Percentiles rank a stretch among this genome's conserved stretches.
phyloP scores from a whole-genome alignment of 1,140 invertebrate genomes.

The Euwallacea fornicatus region DNA sequence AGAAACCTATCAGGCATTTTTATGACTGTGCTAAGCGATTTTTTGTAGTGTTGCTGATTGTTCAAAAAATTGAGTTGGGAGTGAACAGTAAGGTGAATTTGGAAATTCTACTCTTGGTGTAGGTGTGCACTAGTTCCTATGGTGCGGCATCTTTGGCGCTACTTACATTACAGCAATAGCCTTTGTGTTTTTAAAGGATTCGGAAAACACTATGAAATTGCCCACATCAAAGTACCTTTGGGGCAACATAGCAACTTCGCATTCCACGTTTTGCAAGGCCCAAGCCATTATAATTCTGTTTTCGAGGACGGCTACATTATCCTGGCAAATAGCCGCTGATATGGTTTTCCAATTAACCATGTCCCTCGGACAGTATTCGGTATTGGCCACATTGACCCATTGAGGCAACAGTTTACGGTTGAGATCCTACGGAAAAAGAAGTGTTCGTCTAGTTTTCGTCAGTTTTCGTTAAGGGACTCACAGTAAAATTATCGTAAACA shows the following conservation, averaged over 20 bases:
- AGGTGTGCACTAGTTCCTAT: too few species aligned
- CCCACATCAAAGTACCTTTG: constrained; percentile 42
- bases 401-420: constrained; percentile 39
- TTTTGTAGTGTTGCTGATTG: too few species aligned
- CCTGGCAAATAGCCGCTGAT: constrained; percentile 43
- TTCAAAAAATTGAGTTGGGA: too few species aligned
- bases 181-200: constrained; percentile 38
- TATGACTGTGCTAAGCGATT: too few species aligned
- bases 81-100: too few species aligned
- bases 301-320: constrained; percentile 45
- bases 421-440: constrained; percentile 35
- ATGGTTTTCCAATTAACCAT: constrained; percentile 42
- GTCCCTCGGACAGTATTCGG: constrained; percentile 40
- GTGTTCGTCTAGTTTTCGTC: not conserved
- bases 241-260: constrained; percentile 37
- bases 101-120: too few species aligned
- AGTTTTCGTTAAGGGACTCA: constrained; percentile 27
- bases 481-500: constrained; percentile 49
- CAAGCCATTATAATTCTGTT: constrained; percentile 44
- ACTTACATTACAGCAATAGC: constrained; percentile 43
- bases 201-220: constrained; percentile 43
- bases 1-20: too few species aligned
- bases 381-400: constrained; percentile 46
- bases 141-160: not conserved
- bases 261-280: constrained; percentile 40